Evolutionary conservation across 1,140 invertebrate genomes (phyloP).

Genomic region (Mizuhopecten yessoensis): DNA sequence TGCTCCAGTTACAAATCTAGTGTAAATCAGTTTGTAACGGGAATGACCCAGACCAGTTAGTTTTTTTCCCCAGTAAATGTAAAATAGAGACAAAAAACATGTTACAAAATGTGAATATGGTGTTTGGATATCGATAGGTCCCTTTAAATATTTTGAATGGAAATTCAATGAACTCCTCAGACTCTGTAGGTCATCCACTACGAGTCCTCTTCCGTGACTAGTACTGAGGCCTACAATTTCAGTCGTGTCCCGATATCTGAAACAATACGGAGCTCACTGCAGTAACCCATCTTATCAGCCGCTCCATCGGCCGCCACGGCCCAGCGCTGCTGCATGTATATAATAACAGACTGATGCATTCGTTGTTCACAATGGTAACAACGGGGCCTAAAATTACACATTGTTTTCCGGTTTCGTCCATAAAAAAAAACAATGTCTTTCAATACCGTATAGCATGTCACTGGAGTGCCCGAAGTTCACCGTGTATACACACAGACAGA

Average conservation of each 20-base stretch:
- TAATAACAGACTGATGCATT: neutral
- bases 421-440: too few relatives aligned
- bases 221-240: neutral
- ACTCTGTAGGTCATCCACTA: too few relatives aligned
- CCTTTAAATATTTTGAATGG: neutral
- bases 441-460: neutral
- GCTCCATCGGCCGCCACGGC: neutral
- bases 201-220: neutral
- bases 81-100: too few relatives aligned
- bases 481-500: neutral
- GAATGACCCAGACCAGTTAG: neutral
- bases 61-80: neutral
- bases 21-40: neutral
- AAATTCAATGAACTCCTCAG: neutral
- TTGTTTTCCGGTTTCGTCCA: slow-evolving; percentile 13
- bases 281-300: neutral
- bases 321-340: neutral
- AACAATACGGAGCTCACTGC: neutral
- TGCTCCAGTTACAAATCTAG: neutral
- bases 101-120: neutral
- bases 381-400: neutral
- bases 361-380: neutral
- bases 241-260: neutral
- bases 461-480: neutral
- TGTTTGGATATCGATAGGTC: neutral